These are phyloP conservation scores for Syngnathoides biaculeatus DNA, from an alignment of 2,113 vertebrate species.

Conservation along the genomic window DNA sequence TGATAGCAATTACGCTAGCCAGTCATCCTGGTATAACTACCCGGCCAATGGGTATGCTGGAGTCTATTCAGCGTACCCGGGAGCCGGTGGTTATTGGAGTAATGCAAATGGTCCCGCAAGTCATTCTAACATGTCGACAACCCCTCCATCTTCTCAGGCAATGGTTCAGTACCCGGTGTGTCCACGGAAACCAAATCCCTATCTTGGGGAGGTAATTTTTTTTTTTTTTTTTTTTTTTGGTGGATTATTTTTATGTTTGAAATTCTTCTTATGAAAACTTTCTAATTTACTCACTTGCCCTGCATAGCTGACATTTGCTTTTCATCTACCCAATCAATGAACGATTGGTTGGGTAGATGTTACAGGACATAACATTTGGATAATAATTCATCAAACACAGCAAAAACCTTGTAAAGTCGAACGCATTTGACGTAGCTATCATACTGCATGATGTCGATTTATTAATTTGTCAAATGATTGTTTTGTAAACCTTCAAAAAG, in stretches of 20 bases:
- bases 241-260: not conserved
- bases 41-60: slow-evolving; percentile 73
- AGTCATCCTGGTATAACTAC: slow-evolving; percentile 77
- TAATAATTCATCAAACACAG: no score
- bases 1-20: slow-evolving; percentile 77
- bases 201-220: slow-evolving; percentile 70
- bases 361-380: no score
- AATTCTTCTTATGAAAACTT: not conserved
- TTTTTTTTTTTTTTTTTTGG: no score
- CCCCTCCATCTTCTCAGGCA: slow-evolving; percentile 75
- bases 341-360: no score
- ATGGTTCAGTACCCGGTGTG: slow-evolving; percentile 80
- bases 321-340: no score
- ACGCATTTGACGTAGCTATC: no score
- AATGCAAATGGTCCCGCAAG: slow-evolving; percentile 68
- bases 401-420: no score
- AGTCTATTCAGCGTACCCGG: slow-evolving; percentile 73
- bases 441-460: no score
- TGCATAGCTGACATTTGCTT: no score
- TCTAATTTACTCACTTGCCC: not conserved
- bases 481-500: no score
- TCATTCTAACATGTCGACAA: slow-evolving; percentile 75
- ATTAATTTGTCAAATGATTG: no score
- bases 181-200: slow-evolving; percentile 69
- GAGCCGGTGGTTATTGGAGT: slow-evolving; percentile 74